Evolutionary conservation across 2,888 invertebrate genomes (phyloP).

Genomic region (Mimas tiliae): DNA sequence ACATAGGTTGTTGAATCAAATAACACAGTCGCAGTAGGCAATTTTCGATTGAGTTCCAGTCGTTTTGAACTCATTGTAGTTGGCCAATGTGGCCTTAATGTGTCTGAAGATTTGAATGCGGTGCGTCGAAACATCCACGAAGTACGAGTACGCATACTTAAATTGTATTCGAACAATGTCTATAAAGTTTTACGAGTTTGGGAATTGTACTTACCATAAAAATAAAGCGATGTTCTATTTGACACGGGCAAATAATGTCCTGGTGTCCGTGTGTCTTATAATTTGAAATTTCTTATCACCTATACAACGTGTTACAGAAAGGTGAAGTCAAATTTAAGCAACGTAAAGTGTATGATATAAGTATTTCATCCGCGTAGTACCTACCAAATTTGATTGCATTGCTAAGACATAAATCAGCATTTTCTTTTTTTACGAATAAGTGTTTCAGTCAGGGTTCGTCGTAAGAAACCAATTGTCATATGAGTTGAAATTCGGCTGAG

Average conservation of each 20-base stretch:
- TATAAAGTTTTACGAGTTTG: constrained; percentile 3
- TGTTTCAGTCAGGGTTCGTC: too few relatives aligned
- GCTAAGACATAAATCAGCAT: too few relatives aligned
- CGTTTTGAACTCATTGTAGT: constrained; percentile 50
- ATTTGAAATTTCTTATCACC: not conserved
- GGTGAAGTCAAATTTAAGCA: too few relatives aligned
- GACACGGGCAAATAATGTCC: not conserved
- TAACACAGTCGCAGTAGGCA: constrained; percentile 41
- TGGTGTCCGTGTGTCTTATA: not conserved
- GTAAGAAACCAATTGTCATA: too few relatives aligned
- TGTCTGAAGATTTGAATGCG: constrained; percentile 42
- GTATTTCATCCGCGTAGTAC: too few relatives aligned
- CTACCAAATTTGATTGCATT: too few relatives aligned
- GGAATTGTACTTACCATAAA: constrained; percentile 8
- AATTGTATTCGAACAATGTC: constrained; percentile 10
- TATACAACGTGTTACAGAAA: too few relatives aligned
- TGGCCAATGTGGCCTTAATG: constrained; percentile 63
- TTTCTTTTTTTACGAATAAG: too few relatives aligned
- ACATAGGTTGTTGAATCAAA: constrained; percentile 39
- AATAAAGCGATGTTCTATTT: not conserved
- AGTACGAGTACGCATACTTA: constrained; percentile 1
- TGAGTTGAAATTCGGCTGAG: too few relatives aligned
- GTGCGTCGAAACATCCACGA: constrained; percentile 36
- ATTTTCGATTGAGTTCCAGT: constrained; percentile 57
- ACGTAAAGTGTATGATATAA: too few relatives aligned